Base-by-base conservation (phyloP, 2,888 invertebrate genomes). In the Metacarcinus magister region DNA sequence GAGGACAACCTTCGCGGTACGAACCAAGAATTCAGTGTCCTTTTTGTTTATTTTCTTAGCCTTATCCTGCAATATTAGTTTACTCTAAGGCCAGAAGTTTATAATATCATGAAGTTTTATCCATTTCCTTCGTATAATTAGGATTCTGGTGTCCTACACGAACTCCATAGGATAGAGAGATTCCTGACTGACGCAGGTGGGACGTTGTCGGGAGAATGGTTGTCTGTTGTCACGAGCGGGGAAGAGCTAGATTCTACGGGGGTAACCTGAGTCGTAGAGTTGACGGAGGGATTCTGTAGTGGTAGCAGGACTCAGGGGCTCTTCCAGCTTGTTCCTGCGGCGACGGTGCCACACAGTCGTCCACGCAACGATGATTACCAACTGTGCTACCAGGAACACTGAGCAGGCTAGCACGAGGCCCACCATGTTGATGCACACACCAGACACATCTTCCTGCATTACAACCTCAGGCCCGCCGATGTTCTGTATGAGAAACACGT, bases 341-440 rank as follows among this genome's bases (percentile, higher is more conserved):
- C 97, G 97, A 97, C 98, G 98, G 97, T 99, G 99, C 98, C 99
- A 99, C 97, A 99, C 98, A 98, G 99, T 99, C 97, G 99, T 98
- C 99, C 99, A 99, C 97, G 98, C 98, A 93, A 99, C 98, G 97
- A 99, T 98, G 97, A 99, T 98, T 97, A 98, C 98, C 97, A 99
- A 98, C 98, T 99, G 99, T 44, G 98, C 98, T 94, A 99, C 98
- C 97, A 99, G 98, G 98, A 99, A 99, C 89, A 99, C 98, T 67
- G 98, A 98, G 87, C 98, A 99, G 94, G 99, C 99, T 96, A 99
- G 98, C 97, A 99, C 98, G 32, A 99, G 98, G 97, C 99, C 99
- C 97, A 98, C 98, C 97, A 98, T 98, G 97, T 99, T 98, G 97
- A 99, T 98, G 98, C 99, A 99, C 96, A 98, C 97, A 32, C 97